Evolutionary conservation across 2,888 invertebrate species (phyloP), one percentile per base, ranked within the genome.

Genomic region (Tinea trinotella): DNA sequence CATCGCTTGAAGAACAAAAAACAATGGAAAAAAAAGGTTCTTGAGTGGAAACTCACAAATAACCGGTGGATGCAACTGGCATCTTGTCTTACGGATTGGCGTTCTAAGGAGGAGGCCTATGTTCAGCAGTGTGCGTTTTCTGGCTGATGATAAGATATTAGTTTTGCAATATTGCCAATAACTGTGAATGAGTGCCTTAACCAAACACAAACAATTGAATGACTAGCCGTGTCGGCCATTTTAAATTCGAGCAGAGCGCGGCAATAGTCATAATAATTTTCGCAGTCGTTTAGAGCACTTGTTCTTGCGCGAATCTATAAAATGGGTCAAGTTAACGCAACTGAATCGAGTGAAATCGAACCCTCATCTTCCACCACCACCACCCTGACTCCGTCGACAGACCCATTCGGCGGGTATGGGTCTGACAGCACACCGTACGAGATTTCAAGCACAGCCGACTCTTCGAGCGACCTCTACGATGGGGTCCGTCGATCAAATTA

Each of bases 321-420:
- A 50, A 50, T 50, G 50, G 50, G 50, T 22, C 50, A 50, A 50
- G 24, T 50, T 4, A 1, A 24, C 3, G 50, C n/a, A 13, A 24
- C 50, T 9, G 48, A 48, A n/a, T 50, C 50, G n/a, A 50, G 50
- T 12, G 24, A 22, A 2, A 50, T 50, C 3, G 50, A 50, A 6
- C 24, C 50, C 9, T 48, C 48, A 1, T 48, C 48, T 40, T 17
- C 46, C 6, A 36, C 36, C 36, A 36, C 12, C 7, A 15, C 15
- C 1, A 40, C 13, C 19, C 3, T 19, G 1, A 3, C 15, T n/a
- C 12, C 13, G 6, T 35, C 35, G 2, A 48, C 20, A 4, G 48
- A 48, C 1, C 19, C 13, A 18, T 12, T 48, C 9, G 48, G 19
- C 12, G 50, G 18, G 22, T 24, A 20, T 9, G 50, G 50, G 12